Evolutionary conservation across 1,140 invertebrate species (phyloP).

Genomic region (Caenorhabditis elegans): DNA sequence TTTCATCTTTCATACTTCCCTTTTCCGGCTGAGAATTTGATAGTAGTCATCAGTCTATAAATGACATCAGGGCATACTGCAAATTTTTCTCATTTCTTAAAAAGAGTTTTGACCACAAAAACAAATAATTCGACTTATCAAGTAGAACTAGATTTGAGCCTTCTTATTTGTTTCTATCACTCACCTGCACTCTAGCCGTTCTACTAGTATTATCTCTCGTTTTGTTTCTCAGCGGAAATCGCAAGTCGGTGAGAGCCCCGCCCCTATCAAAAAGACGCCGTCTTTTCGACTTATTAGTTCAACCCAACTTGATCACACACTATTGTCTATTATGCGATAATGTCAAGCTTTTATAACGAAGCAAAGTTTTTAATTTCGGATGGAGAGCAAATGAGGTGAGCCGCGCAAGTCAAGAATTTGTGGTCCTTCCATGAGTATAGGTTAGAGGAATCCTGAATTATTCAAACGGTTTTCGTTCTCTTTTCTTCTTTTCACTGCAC

Average conservation of each 20-base stretch:
- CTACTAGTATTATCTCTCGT: neutral
- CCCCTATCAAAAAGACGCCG: neutral
- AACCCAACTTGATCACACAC: neutral
- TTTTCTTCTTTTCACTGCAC: conserved; percentile 3
- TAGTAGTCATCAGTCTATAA: too few species aligned
- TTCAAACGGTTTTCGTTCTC: conserved; percentile 15
- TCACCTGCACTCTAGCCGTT: neutral
- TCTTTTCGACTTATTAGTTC: conserved; percentile 2
- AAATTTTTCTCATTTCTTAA: too few species aligned
- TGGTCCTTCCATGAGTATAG: neutral
- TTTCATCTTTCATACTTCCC: too few species aligned
- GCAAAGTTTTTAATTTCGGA: neutral
- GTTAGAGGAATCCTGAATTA: neutral
- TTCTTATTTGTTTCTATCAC: neutral
- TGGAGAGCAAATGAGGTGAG: conserved; percentile 8
- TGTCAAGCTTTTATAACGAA: neutral
- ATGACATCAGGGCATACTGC: too few species aligned
- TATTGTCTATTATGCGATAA: neutral
- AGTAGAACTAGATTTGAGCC: too few species aligned
- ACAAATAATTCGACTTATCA: too few species aligned
- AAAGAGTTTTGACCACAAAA: too few species aligned
- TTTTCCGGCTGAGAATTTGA: too few species aligned
- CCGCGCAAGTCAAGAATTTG: too few species aligned
- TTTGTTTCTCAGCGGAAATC: neutral
- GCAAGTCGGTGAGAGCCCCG: neutral